Conservation (phyloP, 2,888 invertebrate genomes). For the Parnassius smintheus region DNA sequence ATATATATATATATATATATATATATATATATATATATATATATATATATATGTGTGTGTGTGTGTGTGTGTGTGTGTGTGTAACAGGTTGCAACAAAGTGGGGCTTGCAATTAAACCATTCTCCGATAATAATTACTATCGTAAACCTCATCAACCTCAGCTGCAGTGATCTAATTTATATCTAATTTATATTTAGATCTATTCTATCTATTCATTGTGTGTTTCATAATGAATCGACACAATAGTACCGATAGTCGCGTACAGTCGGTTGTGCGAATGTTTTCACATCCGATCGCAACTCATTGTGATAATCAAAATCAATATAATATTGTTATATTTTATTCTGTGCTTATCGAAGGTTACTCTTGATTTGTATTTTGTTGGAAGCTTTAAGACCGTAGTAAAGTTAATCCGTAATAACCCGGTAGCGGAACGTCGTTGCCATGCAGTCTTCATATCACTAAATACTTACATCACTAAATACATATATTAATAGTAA, state of each 20-base stretch:
- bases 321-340: not conserved
- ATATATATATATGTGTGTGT: too few species aligned
- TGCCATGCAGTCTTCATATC: not conserved
- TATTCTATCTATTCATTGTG: too few species aligned
- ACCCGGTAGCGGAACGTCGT: not conserved
- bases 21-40: too few species aligned
- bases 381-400: not conserved
- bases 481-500: too few species aligned
- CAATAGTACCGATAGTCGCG: not conserved
- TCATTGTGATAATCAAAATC: not conserved
- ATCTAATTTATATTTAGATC: too few species aligned
- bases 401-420: not conserved
- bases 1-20: too few species aligned
- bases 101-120: too few species aligned
- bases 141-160: too few species aligned
- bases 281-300: not conserved
- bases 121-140: too few species aligned
- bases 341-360: constrained; percentile 3
- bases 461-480: not conserved
- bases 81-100: too few species aligned
- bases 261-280: not conserved
- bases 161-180: not conserved
- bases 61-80: too few species aligned
- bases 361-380: not conserved
- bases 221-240: too few species aligned